Base-by-base conservation (phyloP, 1,140 invertebrate genomes). In the Pseudomyrmex sp. region DNA sequence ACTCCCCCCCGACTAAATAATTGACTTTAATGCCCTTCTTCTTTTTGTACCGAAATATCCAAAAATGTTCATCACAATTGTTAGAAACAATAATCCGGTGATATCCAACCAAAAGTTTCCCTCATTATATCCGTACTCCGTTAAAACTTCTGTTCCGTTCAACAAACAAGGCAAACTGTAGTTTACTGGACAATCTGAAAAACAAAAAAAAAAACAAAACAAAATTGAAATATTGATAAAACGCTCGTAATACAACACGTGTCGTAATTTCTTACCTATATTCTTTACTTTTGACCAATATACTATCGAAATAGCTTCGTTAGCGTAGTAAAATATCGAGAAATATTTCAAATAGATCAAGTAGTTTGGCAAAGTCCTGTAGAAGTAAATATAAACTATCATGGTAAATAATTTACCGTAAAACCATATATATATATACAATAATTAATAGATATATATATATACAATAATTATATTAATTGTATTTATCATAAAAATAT, bases 291-390 rank as follows among this genome's bases (percentile, higher is more conserved):
- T 48, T 2, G 84, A 84, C 95, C 95, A 96, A 77, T 96, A 94
- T 84, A 94, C 93, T 69, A 96, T 93, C 2, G 93, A 89, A 5
- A 95, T 66, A 1, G 94, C 91, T 85, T 96, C 95, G 89, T 93
- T 95, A 12, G 92, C 91, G 88, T 95, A 96, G 62, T 94, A 94
- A 88, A 96, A 95, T 92, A 95, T 95, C 1, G 95, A 95, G 10
- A 95, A 54, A 85, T 95, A 96, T 88, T 95, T 94, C 13, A 96
- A 65, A 88, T 93, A 95, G 0, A 89, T 77, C 56, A 95, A 93
- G 68, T 95, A 96, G 4, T 83, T 86, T 0, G 95, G 95, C n/a
- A 95, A 83, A 5, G 93, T 91, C 26, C 91, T 93, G 54, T 66
- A 86, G 23, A 52, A 54, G 13, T 68, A 18, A 74, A 44, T 26